Percentiles rank a stretch among this genome's conserved stretches.
phyloP scores from a whole-genome alignment of 1,140 invertebrate species.

The Ceratosolen fusciceps region DNA sequence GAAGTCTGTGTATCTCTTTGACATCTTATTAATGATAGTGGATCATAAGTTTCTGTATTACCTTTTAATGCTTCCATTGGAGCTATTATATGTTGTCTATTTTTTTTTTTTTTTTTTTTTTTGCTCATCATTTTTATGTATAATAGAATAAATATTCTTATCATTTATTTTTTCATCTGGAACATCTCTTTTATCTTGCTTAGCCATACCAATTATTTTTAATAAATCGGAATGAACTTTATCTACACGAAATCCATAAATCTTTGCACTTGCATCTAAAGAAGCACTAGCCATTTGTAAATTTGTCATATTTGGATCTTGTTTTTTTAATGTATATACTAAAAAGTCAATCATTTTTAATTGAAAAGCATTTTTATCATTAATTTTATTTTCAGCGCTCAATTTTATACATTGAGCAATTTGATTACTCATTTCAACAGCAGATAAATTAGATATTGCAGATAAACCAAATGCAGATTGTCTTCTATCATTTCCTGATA shows the following conservation, averaged over 20 bases:
- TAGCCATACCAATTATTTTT: conserved; percentile 80
- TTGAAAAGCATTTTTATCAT: conserved; percentile 86
- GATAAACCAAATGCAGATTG: conserved; percentile 57
- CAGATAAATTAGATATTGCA: conserved; percentile 55
- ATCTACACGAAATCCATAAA: conserved; percentile 87
- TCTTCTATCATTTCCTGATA: conserved; percentile 47
- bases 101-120: conserved; percentile 62
- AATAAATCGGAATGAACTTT: conserved; percentile 82
- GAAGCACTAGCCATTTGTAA: conserved; percentile 84
- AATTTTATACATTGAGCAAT: conserved; percentile 77
- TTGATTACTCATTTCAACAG: conserved; percentile 70
- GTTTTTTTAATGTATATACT: conserved; percentile 78
- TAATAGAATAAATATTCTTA: conserved; percentile 52
- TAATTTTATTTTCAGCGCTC: conserved; percentile 83
- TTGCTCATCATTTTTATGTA: conserved; percentile 53
- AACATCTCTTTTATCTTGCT: conserved; percentile 71
- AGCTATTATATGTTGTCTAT: conserved; percentile 56
- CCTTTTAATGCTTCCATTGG: conserved; percentile 68
- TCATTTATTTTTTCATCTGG: conserved; percentile 60
- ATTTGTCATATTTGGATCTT: conserved; percentile 79
- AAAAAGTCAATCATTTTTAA: conserved; percentile 88
- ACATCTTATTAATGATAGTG: conserved; percentile 54
- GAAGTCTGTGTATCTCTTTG: conserved; percentile 63
- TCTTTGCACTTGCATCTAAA: conserved; percentile 86
- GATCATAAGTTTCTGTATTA: conserved; percentile 63